Evolutionary conservation across 2,113 vertebrate species (phyloP).

Genomic region (Rissa tridactyla): DNA sequence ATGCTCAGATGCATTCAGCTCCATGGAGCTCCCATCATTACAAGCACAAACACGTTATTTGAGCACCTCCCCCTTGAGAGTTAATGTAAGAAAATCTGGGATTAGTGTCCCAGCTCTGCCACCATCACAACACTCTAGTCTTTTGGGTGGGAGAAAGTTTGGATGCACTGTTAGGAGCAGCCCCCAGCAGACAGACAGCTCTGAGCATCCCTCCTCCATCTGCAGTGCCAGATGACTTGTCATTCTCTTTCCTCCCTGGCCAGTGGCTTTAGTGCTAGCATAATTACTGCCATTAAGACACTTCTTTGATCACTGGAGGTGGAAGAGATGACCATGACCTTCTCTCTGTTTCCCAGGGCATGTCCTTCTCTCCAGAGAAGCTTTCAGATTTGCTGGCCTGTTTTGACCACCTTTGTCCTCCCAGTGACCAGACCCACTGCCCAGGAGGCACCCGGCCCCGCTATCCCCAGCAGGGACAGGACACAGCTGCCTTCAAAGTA

Average conservation of each 20-base stretch:
- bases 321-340: neutral
- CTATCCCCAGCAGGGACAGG: neutral
- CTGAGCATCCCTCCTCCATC: neutral
- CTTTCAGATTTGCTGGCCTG: neutral
- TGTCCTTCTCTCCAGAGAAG: neutral
- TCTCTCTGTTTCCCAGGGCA: neutral
- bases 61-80: neutral
- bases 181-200: neutral
- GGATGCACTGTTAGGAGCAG: neutral
- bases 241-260: neutral
- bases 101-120: neutral
- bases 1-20: neutral
- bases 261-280: neutral
- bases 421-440: neutral
- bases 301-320: neutral
- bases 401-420: neutral
- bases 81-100: neutral
- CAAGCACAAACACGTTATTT: neutral
- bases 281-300: neutral
- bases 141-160: neutral
- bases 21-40: neutral
- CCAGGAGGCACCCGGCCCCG: neutral
- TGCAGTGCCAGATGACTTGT: neutral
- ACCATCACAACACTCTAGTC: neutral
- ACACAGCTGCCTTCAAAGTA: neutral